Percentiles rank a stretch among this genome's conserved stretches.
phyloP scores from a whole-genome alignment of 2,797 vertebrate species.

The Pseudocheirus occidentalis region DNA sequence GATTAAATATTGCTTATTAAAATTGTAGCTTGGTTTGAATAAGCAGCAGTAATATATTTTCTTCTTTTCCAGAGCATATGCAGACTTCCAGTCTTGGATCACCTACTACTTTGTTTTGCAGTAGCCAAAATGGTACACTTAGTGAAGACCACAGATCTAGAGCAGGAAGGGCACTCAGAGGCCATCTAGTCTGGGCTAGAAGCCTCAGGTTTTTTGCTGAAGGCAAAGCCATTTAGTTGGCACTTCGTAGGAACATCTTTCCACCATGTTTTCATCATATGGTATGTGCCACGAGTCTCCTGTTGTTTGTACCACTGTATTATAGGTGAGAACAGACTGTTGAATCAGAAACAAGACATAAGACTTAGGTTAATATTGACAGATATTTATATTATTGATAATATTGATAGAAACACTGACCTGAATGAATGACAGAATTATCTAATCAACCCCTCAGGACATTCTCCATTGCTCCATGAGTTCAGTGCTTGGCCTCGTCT shows the following conservation, averaged over 20 bases:
- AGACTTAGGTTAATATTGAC: slow-evolving; percentile 44
- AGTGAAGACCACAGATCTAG: not conserved
- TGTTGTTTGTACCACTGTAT: slow-evolving; percentile 93
- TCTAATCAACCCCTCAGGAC: not conserved
- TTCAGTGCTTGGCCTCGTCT: not conserved
- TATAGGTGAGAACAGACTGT: slow-evolving; percentile 88
- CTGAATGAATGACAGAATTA: not conserved
- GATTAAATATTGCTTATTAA: slow-evolving; percentile 15
- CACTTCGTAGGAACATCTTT: slow-evolving; percentile 89
- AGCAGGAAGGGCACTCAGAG: not conserved
- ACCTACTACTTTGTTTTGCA: not conserved
- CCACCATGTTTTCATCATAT: slow-evolving; percentile 88
- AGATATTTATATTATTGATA: too few species aligned
- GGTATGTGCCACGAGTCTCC: slow-evolving; percentile 94
- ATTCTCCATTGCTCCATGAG: not conserved
- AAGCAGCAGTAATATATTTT: not conserved
- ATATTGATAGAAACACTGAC: not conserved
- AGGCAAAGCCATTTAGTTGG: slow-evolving; percentile 95
- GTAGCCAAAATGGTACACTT: not conserved
- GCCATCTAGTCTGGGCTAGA: not conserved
- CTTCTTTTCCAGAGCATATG: slow-evolving; percentile 42
- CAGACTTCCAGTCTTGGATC: not conserved
- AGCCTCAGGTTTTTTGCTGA: slow-evolving; percentile 64
- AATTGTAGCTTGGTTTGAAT: not conserved
- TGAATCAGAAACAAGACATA: slow-evolving; percentile 69